Conservation (phyloP, 2,797 vertebrate genomes). For the Poeciliopsis infans region DNA sequence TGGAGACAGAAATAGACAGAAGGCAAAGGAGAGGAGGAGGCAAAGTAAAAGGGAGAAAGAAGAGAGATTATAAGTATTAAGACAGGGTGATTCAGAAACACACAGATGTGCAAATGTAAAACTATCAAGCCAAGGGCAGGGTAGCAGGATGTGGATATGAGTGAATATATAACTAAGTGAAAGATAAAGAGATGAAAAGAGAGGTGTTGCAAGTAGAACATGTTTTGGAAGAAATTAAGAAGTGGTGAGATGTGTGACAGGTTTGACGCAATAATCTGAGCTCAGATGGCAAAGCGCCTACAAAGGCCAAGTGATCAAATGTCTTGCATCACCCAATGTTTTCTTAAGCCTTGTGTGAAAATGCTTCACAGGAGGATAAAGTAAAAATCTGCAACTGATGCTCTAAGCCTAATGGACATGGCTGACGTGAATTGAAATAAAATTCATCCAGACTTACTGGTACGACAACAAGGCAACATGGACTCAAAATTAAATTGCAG, state of each 20-base stretch:
- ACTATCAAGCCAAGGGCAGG: slow-evolving; percentile 39
- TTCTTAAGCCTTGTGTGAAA: slow-evolving; percentile 21
- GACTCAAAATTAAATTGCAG: not conserved
- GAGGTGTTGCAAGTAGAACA: slow-evolving; percentile 17
- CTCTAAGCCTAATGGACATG: not conserved
- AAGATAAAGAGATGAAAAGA: slow-evolving; percentile 39
- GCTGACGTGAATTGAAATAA: not conserved
- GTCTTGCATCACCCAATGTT: not conserved
- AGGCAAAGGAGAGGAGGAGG: slow-evolving; percentile 12
- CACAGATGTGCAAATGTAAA: slow-evolving; percentile 43
- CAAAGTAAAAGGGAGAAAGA: slow-evolving; percentile 14
- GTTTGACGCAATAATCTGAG: slow-evolving; percentile 26
- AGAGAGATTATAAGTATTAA: slow-evolving; percentile 55
- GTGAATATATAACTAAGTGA: slow-evolving; percentile 13
- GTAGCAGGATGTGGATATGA: slow-evolving; percentile 30
- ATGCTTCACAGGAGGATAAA: not conserved
- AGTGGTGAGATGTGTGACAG: slow-evolving; percentile 18
- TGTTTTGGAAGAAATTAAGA: slow-evolving; percentile 17
- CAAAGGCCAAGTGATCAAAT: slow-evolving; percentile 35
- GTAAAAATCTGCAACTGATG: not conserved
- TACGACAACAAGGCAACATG: not conserved
- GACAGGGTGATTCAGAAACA: slow-evolving; percentile 44
- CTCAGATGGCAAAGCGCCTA: slow-evolving; percentile 24
- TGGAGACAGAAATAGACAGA: slow-evolving; percentile 68
- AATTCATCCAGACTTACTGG: not conserved